Percentiles rank a stretch among this genome's conserved stretches.
These are phyloP conservation scores for Ceraclea dissimilis DNA, from an alignment of 2,888 invertebrate genomes.

Conservation along the genomic window DNA sequence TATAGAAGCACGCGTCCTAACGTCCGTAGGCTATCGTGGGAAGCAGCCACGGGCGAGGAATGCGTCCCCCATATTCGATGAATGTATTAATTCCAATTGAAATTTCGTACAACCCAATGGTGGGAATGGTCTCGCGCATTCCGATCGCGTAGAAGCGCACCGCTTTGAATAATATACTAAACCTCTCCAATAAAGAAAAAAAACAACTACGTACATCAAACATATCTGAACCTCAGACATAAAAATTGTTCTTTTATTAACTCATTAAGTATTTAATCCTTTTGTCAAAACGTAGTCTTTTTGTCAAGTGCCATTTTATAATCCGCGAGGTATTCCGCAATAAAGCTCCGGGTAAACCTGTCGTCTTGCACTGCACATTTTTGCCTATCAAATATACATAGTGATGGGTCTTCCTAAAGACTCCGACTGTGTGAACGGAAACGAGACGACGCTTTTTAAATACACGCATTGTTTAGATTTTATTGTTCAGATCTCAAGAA, in stretches of 20 bases:
- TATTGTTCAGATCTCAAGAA: constrained; percentile 7
- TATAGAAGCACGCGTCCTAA: constrained; percentile 1
- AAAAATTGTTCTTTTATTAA: no score
- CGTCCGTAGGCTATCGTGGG: constrained; percentile 38
- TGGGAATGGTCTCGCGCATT: constrained; percentile 25
- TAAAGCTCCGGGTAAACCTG: no score
- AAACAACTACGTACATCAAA: no score
- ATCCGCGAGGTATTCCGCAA: no score
- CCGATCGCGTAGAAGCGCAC: constrained; percentile 25
- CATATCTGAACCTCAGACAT: no score
- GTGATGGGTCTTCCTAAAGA: constrained; percentile 3
- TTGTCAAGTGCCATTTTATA: constrained; percentile 3
- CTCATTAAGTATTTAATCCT: no score
- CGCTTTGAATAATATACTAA: constrained; percentile 21
- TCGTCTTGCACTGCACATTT: constrained; percentile 11
- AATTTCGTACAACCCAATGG: constrained; percentile 24
- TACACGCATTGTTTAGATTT: constrained; percentile 7
- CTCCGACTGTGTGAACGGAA: constrained; percentile 13
- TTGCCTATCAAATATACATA: background rate
- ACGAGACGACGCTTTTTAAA: constrained; percentile 11
- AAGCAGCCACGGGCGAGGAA: constrained; percentile 47
- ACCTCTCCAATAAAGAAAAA: constrained; percentile 13
- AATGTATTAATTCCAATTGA: constrained; percentile 43
- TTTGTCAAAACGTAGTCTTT: background rate
- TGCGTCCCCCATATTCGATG: constrained; percentile 49